A percentile compares a stretch with the other conserved stretches of the same genome.
phyloP scores from a whole-genome alignment of 2,888 invertebrate species.

The Drosophila fungiperda region DNA sequence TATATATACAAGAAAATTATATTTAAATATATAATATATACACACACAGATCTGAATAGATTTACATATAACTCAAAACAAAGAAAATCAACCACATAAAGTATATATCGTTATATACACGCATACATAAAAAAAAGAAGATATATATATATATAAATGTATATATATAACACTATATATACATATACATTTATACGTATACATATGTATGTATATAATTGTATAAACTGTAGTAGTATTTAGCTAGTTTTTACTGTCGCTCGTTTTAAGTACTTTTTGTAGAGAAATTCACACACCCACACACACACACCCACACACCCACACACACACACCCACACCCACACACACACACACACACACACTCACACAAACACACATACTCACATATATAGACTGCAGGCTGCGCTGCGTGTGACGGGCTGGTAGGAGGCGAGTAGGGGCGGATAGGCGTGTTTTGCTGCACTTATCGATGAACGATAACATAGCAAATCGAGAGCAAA shows the following conservation, averaged over 20 bases:
- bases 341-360: constrained; percentile 14
- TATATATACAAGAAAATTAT: constrained; percentile 25
- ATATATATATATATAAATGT: constrained; percentile 6
- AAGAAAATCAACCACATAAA: constrained; percentile 39
- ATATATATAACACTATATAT: constrained; percentile 26
- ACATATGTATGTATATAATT: constrained; percentile 14
- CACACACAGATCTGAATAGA: constrained; percentile 55
- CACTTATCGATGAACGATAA: constrained; percentile 36
- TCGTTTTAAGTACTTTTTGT: constrained; percentile 59
- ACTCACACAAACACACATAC: constrained; percentile 20
- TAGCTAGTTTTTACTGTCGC: constrained; percentile 59
- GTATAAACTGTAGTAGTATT: constrained; percentile 56
- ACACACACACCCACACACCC: constrained; percentile 10
- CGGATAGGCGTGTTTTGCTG: constrained; percentile 15
- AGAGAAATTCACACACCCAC: constrained; percentile 55
- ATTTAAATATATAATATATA: constrained; percentile 34
- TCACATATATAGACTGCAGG: constrained; percentile 24
- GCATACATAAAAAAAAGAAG: constrained; percentile 27
- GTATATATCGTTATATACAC: constrained; percentile 29
- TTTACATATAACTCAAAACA: constrained; percentile 38
- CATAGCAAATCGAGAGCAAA: constrained; percentile 26
- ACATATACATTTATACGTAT: constrained; percentile 15
- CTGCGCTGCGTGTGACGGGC: constrained; percentile 47
- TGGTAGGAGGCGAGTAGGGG: constrained; percentile 6
- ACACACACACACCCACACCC: constrained; percentile 21